Conservation (phyloP, 2,113 vertebrate genomes). For the Mormyrus iriodes region DNA sequence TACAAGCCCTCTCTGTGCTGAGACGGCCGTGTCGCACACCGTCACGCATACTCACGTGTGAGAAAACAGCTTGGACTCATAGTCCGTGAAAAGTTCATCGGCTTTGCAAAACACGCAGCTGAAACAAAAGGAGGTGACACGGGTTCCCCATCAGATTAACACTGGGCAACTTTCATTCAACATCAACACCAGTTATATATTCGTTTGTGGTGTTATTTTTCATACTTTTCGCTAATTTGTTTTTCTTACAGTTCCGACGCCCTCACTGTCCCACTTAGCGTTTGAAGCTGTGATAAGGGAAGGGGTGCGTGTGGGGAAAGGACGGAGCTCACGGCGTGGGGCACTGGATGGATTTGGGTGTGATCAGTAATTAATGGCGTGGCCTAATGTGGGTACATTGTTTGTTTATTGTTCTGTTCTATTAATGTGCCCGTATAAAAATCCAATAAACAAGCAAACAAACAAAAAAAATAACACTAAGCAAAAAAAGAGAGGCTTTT, state of each 20-base stretch:
- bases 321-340: not conserved
- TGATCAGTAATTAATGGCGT: not conserved
- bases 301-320: not conserved
- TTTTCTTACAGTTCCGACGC: not conserved
- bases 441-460: not conserved
- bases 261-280: not conserved
- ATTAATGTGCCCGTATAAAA: not conserved
- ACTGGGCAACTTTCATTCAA: not conserved
- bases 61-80: conserved; percentile 94
- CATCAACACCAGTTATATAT: not conserved
- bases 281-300: not conserved
- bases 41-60: conserved; percentile 72
- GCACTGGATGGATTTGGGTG: not conserved
- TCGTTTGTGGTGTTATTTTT: not conserved
- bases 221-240: not conserved
- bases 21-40: not conserved
- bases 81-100: conserved; percentile 92
- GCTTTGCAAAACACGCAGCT: conserved; percentile 98
- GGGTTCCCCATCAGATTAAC: not conserved
- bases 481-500: not conserved
- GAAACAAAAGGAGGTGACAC: conserved; percentile 33
- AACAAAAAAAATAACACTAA: not conserved
- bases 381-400: not conserved
- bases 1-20: not conserved
- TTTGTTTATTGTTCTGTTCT: not conserved